Conservation (phyloP, 2,113 vertebrate species). For the Heterochromis multidens region DNA sequence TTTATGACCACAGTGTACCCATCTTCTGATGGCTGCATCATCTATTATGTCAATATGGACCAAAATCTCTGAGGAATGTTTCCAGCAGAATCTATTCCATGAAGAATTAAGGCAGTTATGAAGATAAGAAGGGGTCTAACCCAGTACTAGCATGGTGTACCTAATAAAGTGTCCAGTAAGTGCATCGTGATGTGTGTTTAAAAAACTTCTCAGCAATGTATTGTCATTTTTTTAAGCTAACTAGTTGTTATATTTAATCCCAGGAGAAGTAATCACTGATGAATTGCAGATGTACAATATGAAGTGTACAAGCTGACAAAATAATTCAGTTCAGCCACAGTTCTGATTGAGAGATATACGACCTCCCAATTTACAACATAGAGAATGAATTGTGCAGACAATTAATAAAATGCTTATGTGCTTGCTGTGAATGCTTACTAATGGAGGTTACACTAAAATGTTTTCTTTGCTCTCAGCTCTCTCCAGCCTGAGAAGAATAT, state of each 20-base stretch:
- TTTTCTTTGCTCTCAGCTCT: too few species aligned
- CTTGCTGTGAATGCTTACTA: not conserved
- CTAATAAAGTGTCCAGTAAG: too few species aligned
- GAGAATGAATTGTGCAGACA: not conserved
- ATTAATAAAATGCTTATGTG: too few species aligned
- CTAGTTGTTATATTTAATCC: not conserved
- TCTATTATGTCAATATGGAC: too few species aligned
- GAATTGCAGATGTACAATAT: not conserved
- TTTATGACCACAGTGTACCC: too few species aligned
- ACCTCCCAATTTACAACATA: not conserved
- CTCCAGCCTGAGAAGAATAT: not conserved
- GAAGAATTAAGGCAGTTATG: too few species aligned
- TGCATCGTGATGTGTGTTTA: too few species aligned
- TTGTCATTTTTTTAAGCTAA: not conserved
- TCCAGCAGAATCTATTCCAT: too few species aligned
- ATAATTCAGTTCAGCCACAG: not conserved
- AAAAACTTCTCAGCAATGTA: not conserved
- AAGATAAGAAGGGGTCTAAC: too few species aligned
- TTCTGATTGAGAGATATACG: not conserved
- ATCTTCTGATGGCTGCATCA: too few species aligned
- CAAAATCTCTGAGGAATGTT: too few species aligned
- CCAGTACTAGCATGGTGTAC: too few species aligned
- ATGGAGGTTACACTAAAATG: not conserved
- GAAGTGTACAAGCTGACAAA: not conserved
- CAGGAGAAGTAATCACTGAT: not conserved